Percentiles rank a stretch among this genome's conserved stretches.
Conservation (phyloP, 2,888 invertebrate species). For the Dioctria linearis region DNA sequence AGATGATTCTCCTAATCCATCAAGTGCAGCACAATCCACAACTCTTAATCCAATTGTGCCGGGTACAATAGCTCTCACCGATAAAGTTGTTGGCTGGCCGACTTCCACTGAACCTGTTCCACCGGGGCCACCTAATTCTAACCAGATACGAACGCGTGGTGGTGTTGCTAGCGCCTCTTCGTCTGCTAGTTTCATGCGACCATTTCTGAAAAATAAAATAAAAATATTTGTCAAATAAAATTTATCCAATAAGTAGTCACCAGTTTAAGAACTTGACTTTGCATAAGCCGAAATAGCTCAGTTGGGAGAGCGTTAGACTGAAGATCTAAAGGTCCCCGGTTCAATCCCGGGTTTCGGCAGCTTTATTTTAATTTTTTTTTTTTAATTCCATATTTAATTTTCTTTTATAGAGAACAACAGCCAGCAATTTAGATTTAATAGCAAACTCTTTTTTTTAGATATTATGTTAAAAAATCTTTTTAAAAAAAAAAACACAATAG, state of each 20-base stretch:
- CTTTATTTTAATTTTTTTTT: constrained; percentile 6
- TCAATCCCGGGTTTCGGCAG: constrained; percentile 84
- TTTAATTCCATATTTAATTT: too few species aligned
- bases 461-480: too few species aligned
- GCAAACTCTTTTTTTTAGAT: too few species aligned
- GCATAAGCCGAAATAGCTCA: constrained; percentile 69
- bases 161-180: constrained; percentile 63
- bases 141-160: constrained; percentile 79
- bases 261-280: not conserved
- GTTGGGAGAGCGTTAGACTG: constrained; percentile 70
- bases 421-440: too few species aligned
- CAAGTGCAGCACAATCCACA: constrained; percentile 84
- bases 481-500: too few species aligned
- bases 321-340: constrained; percentile 78
- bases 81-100: constrained; percentile 80
- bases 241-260: not conserved
- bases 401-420: too few species aligned
- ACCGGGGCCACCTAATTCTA: constrained; percentile 76
- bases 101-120: constrained; percentile 78
- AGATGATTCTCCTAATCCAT: constrained; percentile 82
- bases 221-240: not conserved
- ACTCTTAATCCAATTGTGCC: constrained; percentile 82
- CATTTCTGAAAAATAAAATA: constrained; percentile 71
- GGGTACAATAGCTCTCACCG: constrained; percentile 71
- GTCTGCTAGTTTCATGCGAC: constrained; percentile 72